Evolutionary conservation across 2,888 invertebrate genomes (phyloP).

Genomic region (Smittia aterrima): DNA sequence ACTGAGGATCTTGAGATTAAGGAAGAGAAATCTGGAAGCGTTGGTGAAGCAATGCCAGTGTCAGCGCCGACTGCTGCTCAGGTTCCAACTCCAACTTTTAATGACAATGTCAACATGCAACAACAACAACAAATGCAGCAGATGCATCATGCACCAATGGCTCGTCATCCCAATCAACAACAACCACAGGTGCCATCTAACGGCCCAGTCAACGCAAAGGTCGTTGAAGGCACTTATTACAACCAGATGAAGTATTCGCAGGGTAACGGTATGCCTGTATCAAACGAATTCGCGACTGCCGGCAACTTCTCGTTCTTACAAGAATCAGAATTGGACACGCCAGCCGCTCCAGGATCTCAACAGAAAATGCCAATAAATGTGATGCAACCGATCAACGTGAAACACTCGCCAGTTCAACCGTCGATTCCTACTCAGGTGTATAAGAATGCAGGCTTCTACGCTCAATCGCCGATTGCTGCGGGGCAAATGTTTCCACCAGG

Average conservation of each 20-base stretch:
- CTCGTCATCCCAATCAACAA: neutral
- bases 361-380: constrained; percentile 45
- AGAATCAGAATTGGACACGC: constrained; percentile 84
- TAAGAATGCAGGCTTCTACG: constrained; percentile 3
- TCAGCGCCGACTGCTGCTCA: neutral
- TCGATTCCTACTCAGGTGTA: constrained; percentile 1
- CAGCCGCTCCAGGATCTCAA: constrained; percentile 56
- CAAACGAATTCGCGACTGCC: constrained; percentile 69
- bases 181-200: neutral
- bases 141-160: constrained; percentile 39
- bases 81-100: constrained; percentile 12
- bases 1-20: constrained; percentile 38
- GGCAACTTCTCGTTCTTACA: constrained; percentile 81
- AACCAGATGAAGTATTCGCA: constrained; percentile 49
- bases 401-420: constrained; percentile 5
- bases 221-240: constrained; percentile 64
- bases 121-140: neutral
- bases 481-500: constrained; percentile 24
- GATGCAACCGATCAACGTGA: constrained; percentile 42
- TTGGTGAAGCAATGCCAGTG: constrained; percentile 46
- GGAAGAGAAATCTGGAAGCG: constrained; percentile 47
- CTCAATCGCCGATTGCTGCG: neutral
- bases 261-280: constrained; percentile 51
- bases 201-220: constrained; percentile 52
- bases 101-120: neutral